These are phyloP conservation scores for Numida meleagris DNA, from an alignment of 2,113 vertebrate genomes.

Conservation along the genomic window DNA sequence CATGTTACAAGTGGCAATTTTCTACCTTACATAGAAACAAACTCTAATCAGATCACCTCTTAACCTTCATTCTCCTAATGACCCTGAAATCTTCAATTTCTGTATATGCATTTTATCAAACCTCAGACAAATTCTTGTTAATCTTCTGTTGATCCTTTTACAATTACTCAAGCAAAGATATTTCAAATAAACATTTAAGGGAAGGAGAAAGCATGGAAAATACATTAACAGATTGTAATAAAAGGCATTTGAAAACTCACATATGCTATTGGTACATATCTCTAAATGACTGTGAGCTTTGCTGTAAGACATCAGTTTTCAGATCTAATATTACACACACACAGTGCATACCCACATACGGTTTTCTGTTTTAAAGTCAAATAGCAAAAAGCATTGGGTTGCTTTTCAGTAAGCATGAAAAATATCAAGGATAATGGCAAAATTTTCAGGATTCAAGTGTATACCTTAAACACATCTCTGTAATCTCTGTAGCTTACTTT, in stretches of 20 bases:
- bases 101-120: not conserved
- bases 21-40: not conserved
- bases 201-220: not conserved
- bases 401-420: not conserved
- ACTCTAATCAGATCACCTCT: not conserved
- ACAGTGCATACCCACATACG: not conserved
- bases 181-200: conserved; percentile 1
- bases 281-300: not conserved
- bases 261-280: not conserved
- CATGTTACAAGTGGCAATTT: not conserved
- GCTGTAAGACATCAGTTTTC: not conserved
- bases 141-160: not conserved
- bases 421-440: not conserved
- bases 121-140: not conserved
- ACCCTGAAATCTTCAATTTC: not conserved
- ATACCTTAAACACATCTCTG: not conserved
- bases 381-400: not conserved
- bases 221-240: not conserved
- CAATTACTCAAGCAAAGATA: not conserved
- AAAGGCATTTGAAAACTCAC: not conserved
- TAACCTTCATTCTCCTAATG: conserved; percentile 6
- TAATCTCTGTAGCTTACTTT: not conserved
- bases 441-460: not conserved
- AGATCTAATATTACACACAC: not conserved
- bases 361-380: not conserved